Conservation (phyloP, 2,888 invertebrate genomes). For the Athetis lepigone region DNA sequence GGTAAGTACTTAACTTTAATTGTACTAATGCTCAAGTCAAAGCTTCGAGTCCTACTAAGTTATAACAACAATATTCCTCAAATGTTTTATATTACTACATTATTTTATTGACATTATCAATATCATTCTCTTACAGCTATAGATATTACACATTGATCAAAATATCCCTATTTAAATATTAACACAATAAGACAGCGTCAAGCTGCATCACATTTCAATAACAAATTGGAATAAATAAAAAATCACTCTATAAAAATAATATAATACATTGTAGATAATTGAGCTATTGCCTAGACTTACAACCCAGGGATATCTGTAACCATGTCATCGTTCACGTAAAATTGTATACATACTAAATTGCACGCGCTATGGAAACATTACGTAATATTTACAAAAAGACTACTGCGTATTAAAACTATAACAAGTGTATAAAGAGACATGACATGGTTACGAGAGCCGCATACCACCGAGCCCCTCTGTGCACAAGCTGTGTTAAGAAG, state of each 20-base stretch:
- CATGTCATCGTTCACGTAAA: constrained; percentile 78
- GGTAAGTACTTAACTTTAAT: constrained; percentile 71
- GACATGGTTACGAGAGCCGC: constrained; percentile 88
- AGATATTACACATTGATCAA: constrained; percentile 79
- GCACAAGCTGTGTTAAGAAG: constrained; percentile 84
- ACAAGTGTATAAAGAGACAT: constrained; percentile 68
- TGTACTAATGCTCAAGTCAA: constrained; percentile 75
- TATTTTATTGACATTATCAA: constrained; percentile 79
- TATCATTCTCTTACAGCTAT: constrained; percentile 79
- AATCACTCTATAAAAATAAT: constrained; percentile 76
- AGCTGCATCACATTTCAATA: constrained; percentile 85
- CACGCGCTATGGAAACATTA: constrained; percentile 69
- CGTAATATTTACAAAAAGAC: constrained; percentile 81
- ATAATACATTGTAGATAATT: constrained; percentile 80
- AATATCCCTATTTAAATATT: constrained; percentile 77
- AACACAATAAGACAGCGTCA: constrained; percentile 82
- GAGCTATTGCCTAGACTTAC: constrained; percentile 89
- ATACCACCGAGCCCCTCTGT: constrained; percentile 86
- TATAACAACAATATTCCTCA: constrained; percentile 76
- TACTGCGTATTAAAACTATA: constrained; percentile 66
- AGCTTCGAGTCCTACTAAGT: constrained; percentile 74
- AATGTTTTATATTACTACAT: constrained; percentile 77
- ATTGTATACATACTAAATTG: constrained; percentile 65
- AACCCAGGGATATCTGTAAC: constrained; percentile 88
- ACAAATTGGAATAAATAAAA: constrained; percentile 83